Base-by-base conservation (phyloP, 2,888 invertebrate species). In the Oligia strigilis region DNA sequence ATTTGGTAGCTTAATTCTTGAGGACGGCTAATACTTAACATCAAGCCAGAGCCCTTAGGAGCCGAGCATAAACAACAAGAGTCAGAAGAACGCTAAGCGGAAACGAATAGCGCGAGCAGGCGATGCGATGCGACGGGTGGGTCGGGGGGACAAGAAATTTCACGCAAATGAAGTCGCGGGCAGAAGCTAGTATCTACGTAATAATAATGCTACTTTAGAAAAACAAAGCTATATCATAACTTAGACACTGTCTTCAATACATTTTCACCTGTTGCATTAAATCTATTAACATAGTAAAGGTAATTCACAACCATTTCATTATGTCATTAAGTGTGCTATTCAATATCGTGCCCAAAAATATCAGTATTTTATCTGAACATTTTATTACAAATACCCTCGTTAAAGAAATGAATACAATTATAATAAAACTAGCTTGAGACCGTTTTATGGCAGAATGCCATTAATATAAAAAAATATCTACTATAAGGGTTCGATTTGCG, bases 371-470 rank as follows among this genome's bases (percentile, higher is more conserved):
- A 29, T 29, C 72, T 77, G 40, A 77, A 85, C 75, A 70, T 64
- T 79, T 86, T 75, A 77, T 65, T 77, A 72, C 60, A 46, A 73
- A 69, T 46, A 36, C 36, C 19, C 58, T 77, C 87, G 58, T 70
- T 29, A 67, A 52, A 79, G 65, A 70, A 76, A 74, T 75, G 69
- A 87, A 80, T 70, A 75, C 84, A 84, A 87, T 86, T 78, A 77
- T 62, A 84, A 84, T 86, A 87, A 87, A 86, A 84, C 69, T 75
- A 80, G 78, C 71, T 75, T 77, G 79, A 77, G 69, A 67, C 71
- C 43, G 58, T 43, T 86, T 86, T 81, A 87, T 78, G 69, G 69
- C 49, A 52, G 14, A 84, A 75, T 77, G 58, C 72, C 46, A 81
- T 84, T 77, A 78, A 87, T 80, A 60, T 67, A 75, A 60, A 78